Percentiles rank a stretch among this genome's conserved stretches.
phyloP scores from a whole-genome alignment of 2,113 vertebrate species.

The Aix galericulata region DNA sequence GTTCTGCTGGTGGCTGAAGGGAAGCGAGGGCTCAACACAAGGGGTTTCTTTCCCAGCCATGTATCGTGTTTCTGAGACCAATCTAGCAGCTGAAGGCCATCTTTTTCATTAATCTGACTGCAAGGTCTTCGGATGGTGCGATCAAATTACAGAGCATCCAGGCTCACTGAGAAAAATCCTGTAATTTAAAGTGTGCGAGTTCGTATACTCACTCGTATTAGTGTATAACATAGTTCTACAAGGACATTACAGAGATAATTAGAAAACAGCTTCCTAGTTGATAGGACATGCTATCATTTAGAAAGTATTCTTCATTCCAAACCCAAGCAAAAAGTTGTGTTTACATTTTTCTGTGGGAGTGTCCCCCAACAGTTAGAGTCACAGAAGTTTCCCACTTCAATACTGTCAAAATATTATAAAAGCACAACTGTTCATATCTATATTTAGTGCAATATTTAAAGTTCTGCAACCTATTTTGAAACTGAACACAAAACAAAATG shows the following conservation, averaged over 20 bases:
- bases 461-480: neutral
- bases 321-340: neutral
- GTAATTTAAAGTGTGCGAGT: neutral
- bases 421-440: neutral
- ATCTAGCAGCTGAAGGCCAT: neutral
- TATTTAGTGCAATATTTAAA: neutral
- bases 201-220: neutral
- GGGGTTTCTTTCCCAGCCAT: neutral
- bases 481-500: neutral
- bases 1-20: neutral
- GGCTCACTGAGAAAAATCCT: neutral
- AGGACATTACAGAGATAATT: neutral
- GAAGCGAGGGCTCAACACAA: neutral
- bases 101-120: neutral
- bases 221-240: neutral
- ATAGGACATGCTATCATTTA: neutral
- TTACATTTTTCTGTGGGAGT: neutral
- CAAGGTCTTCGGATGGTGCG: neutral
- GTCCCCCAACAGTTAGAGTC: neutral
- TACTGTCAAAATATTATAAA: neutral
- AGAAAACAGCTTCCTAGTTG: neutral
- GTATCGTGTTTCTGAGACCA: neutral
- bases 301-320: conserved; percentile 2
- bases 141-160: neutral
- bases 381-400: neutral